A percentile compares a stretch with the other conserved stretches of the same genome.
Conservation (phyloP, 2,888 invertebrate genomes). For the Julus scandinavius region DNA sequence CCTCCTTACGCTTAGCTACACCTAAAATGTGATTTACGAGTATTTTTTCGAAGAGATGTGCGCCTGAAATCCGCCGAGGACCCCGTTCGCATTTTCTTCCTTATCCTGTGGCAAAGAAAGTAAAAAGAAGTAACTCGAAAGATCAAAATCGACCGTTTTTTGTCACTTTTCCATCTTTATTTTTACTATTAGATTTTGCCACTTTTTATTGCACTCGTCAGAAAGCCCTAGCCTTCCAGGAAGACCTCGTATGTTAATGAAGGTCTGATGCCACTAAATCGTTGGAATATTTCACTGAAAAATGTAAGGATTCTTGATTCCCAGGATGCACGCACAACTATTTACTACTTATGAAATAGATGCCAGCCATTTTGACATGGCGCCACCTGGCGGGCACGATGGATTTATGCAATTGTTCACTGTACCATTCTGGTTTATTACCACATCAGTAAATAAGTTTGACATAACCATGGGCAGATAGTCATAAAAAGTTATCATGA, state of each 20-base stretch:
- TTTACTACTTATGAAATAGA: too few relatives aligned
- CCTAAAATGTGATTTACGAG: conserved; percentile 39
- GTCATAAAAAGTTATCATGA: too few relatives aligned
- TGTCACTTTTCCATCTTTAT: conserved; percentile 39
- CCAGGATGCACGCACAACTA: too few relatives aligned
- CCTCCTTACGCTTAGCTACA: conserved; percentile 17
- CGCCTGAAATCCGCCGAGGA: conserved; percentile 7
- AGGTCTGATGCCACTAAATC: neutral
- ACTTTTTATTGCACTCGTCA: neutral
- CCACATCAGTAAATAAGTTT: too few relatives aligned
- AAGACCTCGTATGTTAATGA: neutral
- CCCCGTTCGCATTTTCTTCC: conserved; percentile 31
- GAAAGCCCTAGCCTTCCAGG: neutral
- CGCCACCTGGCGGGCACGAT: too few relatives aligned
- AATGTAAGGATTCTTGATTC: neutral
- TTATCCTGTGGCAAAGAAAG: conserved; percentile 27
- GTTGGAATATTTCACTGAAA: neutral
- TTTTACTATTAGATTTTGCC: conserved; percentile 29
- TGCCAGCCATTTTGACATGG: too few relatives aligned
- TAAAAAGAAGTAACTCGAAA: neutral
- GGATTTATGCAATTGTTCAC: too few relatives aligned
- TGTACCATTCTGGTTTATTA: too few relatives aligned
- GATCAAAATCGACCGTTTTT: conserved; percentile 15
- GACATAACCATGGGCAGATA: too few relatives aligned
- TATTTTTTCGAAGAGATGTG: neutral